Evolutionary conservation across 2,113 vertebrate genomes (phyloP), one percentile per base, ranked within the genome.

Genomic region (Gobio gobio): DNA sequence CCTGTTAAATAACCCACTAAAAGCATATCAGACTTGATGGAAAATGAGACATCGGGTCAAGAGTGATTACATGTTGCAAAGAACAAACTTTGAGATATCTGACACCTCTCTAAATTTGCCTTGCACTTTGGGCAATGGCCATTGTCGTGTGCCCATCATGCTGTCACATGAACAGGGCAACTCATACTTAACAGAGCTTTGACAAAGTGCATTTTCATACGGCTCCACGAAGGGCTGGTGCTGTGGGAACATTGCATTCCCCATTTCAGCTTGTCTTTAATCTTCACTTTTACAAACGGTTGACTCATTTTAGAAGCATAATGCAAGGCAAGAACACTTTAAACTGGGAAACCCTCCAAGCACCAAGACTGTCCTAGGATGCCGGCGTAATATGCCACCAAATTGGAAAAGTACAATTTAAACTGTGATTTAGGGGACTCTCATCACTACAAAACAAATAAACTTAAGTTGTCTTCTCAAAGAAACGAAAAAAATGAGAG

Each of bases 141-240:
- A 58, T 5, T 29, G 82, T 84, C 85, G 40, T 51, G n/a, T 51
- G 36, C 83, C 89, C 83, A 88, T 90, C 89, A 89, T 86, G 63
- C 84, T 87, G 89, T 90, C 88, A 90, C 81, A 85, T 86, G 90
- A 90, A 91, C 87, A 72, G 76, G 51, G 33, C 70, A 45, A 40
- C 64, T 64, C 74, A 64, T 85, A 90, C 86, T 90, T 90, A 88
- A 90, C 90, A 86, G 56, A 64, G 58, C 83, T 86, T 20, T 87
- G 89, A 91, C 86, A 88, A 29, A 89, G 85, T 87, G 86, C 87
- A 89, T 92, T 90, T 86, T 85, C 89, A 87, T 88, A 82, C 89
- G 86, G 80, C 66, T 70, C 85, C 49, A 70, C 85, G 88, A 88
- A 82, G 79, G 76, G 87, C 78, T 86, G 54, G 80, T 76, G 83